Conservation (phyloP, 2,888 invertebrate genomes). For the Adelognathus sp. region DNA sequence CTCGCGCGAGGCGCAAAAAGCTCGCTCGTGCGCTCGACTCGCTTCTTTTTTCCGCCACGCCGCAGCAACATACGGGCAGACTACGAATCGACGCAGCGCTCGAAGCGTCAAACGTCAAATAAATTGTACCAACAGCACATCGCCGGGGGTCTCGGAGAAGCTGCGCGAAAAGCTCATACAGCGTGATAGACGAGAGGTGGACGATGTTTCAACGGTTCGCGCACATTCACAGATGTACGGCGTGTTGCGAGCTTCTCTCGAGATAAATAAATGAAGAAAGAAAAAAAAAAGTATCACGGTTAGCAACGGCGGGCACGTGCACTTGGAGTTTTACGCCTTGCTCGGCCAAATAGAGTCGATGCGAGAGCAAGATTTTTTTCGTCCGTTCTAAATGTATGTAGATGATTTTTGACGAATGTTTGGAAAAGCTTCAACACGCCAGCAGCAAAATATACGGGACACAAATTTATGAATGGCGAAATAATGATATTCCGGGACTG, state of each 20-base stretch:
- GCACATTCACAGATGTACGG: background rate
- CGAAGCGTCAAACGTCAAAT: conserved; percentile 19
- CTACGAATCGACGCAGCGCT: conserved; percentile 14
- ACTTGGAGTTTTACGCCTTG: background rate
- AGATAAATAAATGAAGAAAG: conserved; percentile 16
- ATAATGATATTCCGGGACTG: background rate
- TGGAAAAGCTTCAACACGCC: background rate
- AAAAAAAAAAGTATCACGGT: no score
- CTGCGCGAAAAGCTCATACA: background rate
- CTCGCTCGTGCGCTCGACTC: conserved; percentile 1
- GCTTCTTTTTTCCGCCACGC: background rate
- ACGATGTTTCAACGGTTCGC: background rate
- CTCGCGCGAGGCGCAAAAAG: conserved; percentile 23
- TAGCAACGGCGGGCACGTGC: background rate
- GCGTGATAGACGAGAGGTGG: background rate
- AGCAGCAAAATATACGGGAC: background rate
- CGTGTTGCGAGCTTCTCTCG: background rate
- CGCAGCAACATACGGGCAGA: background rate
- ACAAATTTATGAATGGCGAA: background rate
- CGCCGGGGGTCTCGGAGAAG: background rate
- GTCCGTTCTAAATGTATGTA: background rate
- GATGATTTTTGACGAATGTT: background rate
- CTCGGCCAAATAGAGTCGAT: background rate
- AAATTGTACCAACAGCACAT: background rate
- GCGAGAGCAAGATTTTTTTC: background rate